Evolutionary conservation across 2,797 vertebrate genomes (phyloP).

Genomic region (Myoxocephalus aenaeus): DNA sequence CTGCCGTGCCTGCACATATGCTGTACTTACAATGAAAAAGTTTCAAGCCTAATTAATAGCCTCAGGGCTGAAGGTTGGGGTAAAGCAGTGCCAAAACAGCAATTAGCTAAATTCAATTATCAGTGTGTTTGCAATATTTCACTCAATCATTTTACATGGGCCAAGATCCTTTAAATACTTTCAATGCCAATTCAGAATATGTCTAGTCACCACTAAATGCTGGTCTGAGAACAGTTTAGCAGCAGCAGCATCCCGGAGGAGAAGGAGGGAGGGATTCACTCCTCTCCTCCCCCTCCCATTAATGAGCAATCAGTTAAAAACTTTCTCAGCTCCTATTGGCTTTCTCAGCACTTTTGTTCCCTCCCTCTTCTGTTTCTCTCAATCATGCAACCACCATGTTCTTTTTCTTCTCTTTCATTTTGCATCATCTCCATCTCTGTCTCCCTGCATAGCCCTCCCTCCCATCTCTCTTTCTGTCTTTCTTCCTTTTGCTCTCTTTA

Average conservation of each 20-base stretch:
- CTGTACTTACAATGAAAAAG: slow-evolving; percentile 13
- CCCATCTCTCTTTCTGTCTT: slow-evolving; percentile 18
- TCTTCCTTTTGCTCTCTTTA: slow-evolving; percentile 39
- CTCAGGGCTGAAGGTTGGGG: background rate
- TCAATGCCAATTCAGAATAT: slow-evolving; percentile 46
- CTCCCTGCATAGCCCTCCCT: slow-evolving; percentile 40
- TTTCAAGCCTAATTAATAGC: slow-evolving; percentile 46
- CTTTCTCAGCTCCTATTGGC: slow-evolving; percentile 65
- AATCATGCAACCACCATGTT: slow-evolving; percentile 24
- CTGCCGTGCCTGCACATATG: slow-evolving; percentile 8
- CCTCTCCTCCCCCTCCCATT: slow-evolving; percentile 50
- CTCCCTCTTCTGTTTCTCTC: slow-evolving; percentile 30
- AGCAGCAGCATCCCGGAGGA: slow-evolving; percentile 33
- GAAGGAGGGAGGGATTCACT: background rate
- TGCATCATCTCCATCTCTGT: slow-evolving; percentile 12
- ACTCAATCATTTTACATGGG: slow-evolving; percentile 47
- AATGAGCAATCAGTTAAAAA: slow-evolving; percentile 80
- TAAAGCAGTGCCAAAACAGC: slow-evolving; percentile 55
- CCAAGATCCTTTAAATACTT: slow-evolving; percentile 46
- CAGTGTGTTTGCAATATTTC: slow-evolving; percentile 54
- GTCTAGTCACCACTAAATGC: slow-evolving; percentile 61
- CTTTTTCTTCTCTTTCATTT: slow-evolving; percentile 23
- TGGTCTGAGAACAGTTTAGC: slow-evolving; percentile 57
- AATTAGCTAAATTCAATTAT: slow-evolving; percentile 64
- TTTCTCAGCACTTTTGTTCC: slow-evolving; percentile 65